Evolutionary conservation across 2,888 invertebrate species (phyloP).

Genomic region (Conistra vaccinii): DNA sequence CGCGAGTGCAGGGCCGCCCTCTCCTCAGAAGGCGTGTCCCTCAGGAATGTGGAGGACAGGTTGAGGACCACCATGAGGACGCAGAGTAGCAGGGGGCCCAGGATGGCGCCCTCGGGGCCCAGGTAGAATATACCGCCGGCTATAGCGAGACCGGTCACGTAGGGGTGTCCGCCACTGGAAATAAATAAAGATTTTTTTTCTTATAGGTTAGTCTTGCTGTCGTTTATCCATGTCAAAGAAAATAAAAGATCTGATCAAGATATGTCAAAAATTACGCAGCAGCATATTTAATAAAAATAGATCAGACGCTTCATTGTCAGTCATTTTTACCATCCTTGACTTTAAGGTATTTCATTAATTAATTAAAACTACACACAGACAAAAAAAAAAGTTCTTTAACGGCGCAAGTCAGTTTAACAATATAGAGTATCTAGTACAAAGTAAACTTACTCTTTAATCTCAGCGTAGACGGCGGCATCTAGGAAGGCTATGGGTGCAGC

Average conservation of each 20-base stretch:
- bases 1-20: conserved; percentile 86
- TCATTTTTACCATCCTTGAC: neutral
- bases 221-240: neutral
- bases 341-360: neutral
- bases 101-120: conserved; percentile 98
- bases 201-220: no score
- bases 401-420: neutral
- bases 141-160: conserved; percentile 98
- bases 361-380: neutral
- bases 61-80: conserved; percentile 98
- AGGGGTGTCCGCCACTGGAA: conserved; percentile 97
- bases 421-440: neutral
- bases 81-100: conserved; percentile 98
- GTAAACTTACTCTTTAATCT: conserved; percentile 97
- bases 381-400: neutral
- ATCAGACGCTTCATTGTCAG: neutral
- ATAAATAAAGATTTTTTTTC: conserved; percentile 26
- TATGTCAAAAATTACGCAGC: neutral
- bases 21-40: conserved; percentile 92
- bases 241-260: neutral
- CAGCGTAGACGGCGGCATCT: conserved; percentile 98
- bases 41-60: conserved; percentile 93
- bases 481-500: conserved; percentile 97
- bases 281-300: neutral
- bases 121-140: conserved; percentile 99